Percentiles rank a stretch among this genome's conserved stretches.
Evolutionary conservation across 2,888 invertebrate genomes (phyloP).

Genomic region (Camponotus fellah): DNA sequence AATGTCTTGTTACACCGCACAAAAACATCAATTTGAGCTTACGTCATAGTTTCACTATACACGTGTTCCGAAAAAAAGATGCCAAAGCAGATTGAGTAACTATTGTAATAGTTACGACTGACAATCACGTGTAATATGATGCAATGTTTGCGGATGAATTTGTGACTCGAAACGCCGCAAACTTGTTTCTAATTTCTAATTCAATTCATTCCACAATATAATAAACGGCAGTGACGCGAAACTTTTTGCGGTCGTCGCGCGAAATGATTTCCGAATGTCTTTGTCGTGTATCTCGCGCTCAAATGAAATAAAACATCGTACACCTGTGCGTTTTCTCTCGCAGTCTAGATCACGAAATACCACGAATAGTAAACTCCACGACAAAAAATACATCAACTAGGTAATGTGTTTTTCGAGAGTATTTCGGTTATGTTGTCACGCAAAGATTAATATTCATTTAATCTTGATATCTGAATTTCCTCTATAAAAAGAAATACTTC

Average conservation of each 20-base stretch:
- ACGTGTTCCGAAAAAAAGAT: background rate
- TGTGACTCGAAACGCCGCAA: background rate
- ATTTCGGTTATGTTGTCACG: background rate
- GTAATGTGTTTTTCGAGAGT: background rate
- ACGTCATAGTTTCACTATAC: background rate
- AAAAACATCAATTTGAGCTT: background rate
- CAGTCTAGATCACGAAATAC: background rate
- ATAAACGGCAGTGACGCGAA: conserved; percentile 15
- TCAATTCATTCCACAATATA: conserved; percentile 8
- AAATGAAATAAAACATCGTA: conserved; percentile 23
- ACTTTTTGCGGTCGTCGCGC: conserved; percentile 24
- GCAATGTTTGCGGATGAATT: background rate
- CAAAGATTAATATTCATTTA: background rate
- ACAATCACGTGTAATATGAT: background rate
- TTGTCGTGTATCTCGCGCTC: background rate
- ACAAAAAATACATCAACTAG: background rate
- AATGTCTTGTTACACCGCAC: background rate
- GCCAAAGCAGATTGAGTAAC: background rate
- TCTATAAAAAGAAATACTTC: background rate
- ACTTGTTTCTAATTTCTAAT: conserved; percentile 28
- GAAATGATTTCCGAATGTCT: background rate
- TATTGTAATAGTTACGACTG: background rate
- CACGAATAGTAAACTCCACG: background rate
- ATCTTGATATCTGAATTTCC: background rate
- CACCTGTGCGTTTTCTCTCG: background rate